Evolutionary conservation across 30 jellyfish, hydroid and myxozoan genomes (phyloP), one percentile per base, ranked within the genome.

Genomic region (Pseudorhiza aurosa): DNA sequence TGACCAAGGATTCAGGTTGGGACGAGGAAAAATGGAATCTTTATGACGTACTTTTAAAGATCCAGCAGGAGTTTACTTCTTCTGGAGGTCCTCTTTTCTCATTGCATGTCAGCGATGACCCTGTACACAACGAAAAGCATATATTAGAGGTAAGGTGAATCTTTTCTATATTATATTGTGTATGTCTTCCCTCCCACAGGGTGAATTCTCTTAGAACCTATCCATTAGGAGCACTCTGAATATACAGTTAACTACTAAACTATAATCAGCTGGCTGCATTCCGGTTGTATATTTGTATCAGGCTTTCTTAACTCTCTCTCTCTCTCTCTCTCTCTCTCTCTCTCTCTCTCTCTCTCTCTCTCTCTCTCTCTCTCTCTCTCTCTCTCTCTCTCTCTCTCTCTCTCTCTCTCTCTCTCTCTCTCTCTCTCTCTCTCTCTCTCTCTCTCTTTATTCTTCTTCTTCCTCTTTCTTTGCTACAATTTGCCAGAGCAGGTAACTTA

Each of bases 81-180:
- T 85, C 99, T 11, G 99, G 99, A 2, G 99, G 99, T 15, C 99
- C 99, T 26, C 83, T 93, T 39, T 83, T 93, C 49, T 93, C 99
- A 15, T 76, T 93, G 24, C 99, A 93, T 67, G 99, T 93, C 22
- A 83, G 96, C 37, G 99, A 93, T 82, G 99, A 93, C 55, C 99
- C 99, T 0, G 93, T 78, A 12, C 99, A 93, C 73, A 87, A 75
- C 71, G 93, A 72, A 30, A 87, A 93, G 57, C 99, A 93, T 44
- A 85, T 93, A 30, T 60, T 93, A 45, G 99, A 93, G 95, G 99
- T 93, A 69, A 65, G 88, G 0, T 2, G 2, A n/a, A n/a, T n/a
- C n/a, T n/a, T n/a, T n/a, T n/a, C n/a, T n/a, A n/a, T n/a, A n/a
- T n/a, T n/a, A n/a, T n/a, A n/a, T n/a, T n/a, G n/a, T n/a, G n/a